Percentiles rank a stretch among this genome's conserved stretches.
Conservation (phyloP, 2,797 vertebrate genomes). For the Bryconaethiops microstoma region DNA sequence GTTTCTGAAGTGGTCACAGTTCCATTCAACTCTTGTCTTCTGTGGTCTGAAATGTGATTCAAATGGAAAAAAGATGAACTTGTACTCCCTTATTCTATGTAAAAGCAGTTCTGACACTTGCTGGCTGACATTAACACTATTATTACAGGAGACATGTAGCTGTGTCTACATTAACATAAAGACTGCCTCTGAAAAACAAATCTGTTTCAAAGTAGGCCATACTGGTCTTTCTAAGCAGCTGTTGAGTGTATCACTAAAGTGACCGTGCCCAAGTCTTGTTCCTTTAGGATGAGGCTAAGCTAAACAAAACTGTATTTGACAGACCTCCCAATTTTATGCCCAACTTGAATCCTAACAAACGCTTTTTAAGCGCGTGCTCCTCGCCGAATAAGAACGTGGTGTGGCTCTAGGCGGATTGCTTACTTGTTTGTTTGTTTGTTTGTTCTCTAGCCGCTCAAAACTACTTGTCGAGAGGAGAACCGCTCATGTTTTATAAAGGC, state of each 20-base stretch:
- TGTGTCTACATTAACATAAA: background rate
- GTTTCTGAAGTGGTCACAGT: too few species aligned
- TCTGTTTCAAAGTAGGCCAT: background rate
- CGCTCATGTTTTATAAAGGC: conserved; percentile 47
- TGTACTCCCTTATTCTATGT: background rate
- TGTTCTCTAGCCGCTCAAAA: background rate
- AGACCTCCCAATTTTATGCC: conserved; percentile 28
- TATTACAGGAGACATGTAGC: background rate
- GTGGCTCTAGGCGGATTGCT: conserved; percentile 28
- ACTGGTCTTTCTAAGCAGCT: background rate
- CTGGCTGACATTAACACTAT: background rate
- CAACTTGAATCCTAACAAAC: conserved; percentile 35
- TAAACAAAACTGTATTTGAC: conserved; percentile 21
- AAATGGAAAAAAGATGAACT: background rate
- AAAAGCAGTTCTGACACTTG: background rate
- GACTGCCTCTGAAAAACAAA: background rate
- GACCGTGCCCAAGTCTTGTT: background rate
- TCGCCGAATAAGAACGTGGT: conserved; percentile 43
- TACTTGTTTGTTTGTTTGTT: conserved; percentile 21
- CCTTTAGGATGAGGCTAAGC: background rate
- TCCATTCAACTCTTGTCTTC: too few species aligned
- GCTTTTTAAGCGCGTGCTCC: conserved; percentile 20
- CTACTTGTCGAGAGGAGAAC: conserved; percentile 6
- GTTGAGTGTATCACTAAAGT: background rate
- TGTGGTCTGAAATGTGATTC: background rate